Base-by-base conservation (phyloP, 2,888 invertebrate species). In the Fissipunctia ypsillon region DNA sequence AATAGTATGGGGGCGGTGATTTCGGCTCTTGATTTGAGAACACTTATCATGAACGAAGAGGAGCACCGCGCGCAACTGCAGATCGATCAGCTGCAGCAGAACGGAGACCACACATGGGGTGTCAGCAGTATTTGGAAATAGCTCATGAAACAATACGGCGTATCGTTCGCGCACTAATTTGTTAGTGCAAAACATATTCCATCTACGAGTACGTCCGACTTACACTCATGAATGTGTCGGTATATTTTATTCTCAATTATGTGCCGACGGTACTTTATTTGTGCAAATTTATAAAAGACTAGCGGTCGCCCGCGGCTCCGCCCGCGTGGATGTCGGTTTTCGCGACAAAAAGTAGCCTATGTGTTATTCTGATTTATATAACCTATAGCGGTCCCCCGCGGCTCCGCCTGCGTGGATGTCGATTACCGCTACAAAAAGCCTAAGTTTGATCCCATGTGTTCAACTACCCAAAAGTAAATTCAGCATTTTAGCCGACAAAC, bases 211-310 rank as follows among this genome's bases (percentile, higher is more conserved):
- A 95, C 75, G 79, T 88, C 73, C 86, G 91, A n/a, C 84, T 92
- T 16, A 93, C 93, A 52, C 43, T 93, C 28, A 52, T 90, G 16
- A 93, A 94, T 78, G 73, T 91, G 95, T 78, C 87, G 28, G 81
- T 94, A 84, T n/a, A n/a, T n/a, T 94, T 93, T 80, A 41, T 91
- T 35, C 77, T 95, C 61, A 95, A 94, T 88, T 94, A 92, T 82
- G 85, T 94, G n/a, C 93, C 95, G 10, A 93, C 91, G 69, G 91
- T 87, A 16, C 68, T 94, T n/a, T 95, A 93, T 83, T 87, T 91
- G 88, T 93, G 90, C 87, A 93, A 89, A 84, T 89, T 93, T 71
- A 78, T 94, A 61, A 94, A 90, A 76, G 90, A n/a, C n/a, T n/a
- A n/a, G n/a, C n/a, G n/a, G n/a, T n/a, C n/a, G n/a, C n/a, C n/a